phyloP scores from a whole-genome alignment of 2,797 vertebrate genomes.

The Intellagama lesueurii region DNA sequence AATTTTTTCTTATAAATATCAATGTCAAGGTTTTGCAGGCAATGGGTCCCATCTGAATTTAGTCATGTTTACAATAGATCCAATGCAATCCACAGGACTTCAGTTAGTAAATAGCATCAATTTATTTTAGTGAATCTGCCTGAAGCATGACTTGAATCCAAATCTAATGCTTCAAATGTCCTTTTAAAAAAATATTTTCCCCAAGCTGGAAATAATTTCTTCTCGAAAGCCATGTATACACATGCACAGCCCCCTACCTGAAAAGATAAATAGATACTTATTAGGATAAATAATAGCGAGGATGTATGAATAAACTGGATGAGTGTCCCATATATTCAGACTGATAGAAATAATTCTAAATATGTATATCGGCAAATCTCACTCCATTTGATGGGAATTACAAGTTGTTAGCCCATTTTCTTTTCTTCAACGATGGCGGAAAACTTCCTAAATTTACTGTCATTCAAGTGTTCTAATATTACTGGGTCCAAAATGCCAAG shows the following conservation, averaged over 20 bases:
- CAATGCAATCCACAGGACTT: neutral
- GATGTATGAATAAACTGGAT: neutral
- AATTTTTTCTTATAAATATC: neutral
- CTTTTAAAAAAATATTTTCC: too few relatives aligned
- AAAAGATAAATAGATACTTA: neutral
- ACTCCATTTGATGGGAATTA: too few relatives aligned
- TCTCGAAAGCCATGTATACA: neutral
- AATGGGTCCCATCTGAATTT: neutral
- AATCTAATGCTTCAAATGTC: neutral
- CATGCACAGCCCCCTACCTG: neutral
- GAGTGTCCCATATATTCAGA: neutral
- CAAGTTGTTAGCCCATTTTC: too few relatives aligned
- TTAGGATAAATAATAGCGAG: neutral
- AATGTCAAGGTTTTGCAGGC: neutral
- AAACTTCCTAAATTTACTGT: neutral
- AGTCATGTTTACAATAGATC: neutral
- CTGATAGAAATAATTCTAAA: too few relatives aligned
- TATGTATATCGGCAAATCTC: too few relatives aligned
- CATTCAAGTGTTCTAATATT: neutral
- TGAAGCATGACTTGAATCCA: neutral
- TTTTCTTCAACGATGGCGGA: too few relatives aligned
- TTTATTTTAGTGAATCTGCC: neutral
- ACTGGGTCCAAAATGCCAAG: neutral
- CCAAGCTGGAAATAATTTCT: neutral
- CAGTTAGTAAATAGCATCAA: neutral